Percentiles rank a stretch among this genome's conserved stretches.
These are phyloP conservation scores for Nomia melanderi DNA, from an alignment of 1,140 invertebrate genomes.

Conservation along the genomic window DNA sequence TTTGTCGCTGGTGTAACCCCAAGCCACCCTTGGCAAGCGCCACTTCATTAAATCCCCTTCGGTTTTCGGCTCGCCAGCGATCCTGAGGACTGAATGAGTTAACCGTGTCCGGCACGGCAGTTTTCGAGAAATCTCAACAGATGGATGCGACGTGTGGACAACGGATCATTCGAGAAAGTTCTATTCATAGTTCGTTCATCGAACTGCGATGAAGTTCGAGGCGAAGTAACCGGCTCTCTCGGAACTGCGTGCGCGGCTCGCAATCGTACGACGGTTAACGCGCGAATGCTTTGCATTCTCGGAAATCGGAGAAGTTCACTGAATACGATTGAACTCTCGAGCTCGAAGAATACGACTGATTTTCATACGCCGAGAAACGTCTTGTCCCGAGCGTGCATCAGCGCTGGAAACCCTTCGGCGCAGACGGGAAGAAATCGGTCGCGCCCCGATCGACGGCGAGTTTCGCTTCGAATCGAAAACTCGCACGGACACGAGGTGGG, in stretches of 20 bases:
- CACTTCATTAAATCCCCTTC: slow-evolving; percentile 6
- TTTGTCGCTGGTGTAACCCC: slow-evolving; percentile 1
- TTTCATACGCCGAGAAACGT: not conserved
- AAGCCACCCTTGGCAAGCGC: slow-evolving; percentile 10
- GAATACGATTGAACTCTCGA: slow-evolving; percentile 14
- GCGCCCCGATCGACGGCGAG: no score
- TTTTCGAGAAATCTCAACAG: not conserved
- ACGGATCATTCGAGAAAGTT: slow-evolving; percentile 14
- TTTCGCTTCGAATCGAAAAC: not conserved
- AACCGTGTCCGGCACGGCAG: not conserved
- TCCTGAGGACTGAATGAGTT: not conserved
- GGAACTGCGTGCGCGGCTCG: not conserved
- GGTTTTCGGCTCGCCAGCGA: not conserved
- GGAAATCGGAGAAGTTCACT: not conserved
- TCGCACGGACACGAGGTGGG: not conserved
- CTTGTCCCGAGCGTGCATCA: no score
- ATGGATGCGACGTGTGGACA: not conserved
- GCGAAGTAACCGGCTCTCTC: not conserved
- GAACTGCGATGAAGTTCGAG: not conserved
- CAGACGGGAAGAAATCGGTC: not conserved
- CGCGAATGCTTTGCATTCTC: not conserved
- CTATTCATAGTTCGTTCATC: not conserved
- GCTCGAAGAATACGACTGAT: not conserved
- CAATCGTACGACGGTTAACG: not conserved
- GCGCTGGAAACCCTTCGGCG: no score